Conservation (phyloP, 2,888 invertebrate genomes). For the Drosophila vallismaia region DNA sequence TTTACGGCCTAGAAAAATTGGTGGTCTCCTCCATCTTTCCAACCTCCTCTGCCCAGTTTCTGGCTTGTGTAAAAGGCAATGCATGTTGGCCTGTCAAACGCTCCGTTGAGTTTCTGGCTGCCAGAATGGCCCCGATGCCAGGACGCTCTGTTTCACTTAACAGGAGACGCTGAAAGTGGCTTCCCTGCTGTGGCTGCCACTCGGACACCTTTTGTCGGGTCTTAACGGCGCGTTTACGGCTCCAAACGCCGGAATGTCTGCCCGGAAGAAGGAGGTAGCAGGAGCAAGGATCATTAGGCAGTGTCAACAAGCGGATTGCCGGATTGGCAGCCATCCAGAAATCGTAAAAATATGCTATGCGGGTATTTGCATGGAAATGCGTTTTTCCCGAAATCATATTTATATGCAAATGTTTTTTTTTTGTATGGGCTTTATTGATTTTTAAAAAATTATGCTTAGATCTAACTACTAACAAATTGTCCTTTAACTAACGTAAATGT, state of each 20-base stretch:
- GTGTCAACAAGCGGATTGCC: conserved; percentile 43
- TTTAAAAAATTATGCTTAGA: conserved; percentile 77
- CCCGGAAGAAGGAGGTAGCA: conserved; percentile 21
- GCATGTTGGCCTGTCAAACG: conserved; percentile 74
- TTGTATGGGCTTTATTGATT: conserved; percentile 64
- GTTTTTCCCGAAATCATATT: conserved; percentile 12
- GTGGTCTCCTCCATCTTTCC: not conserved
- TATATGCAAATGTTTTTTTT: conserved; percentile 27
- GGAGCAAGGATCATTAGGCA: conserved; percentile 43
- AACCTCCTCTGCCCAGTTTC: conserved; percentile 7
- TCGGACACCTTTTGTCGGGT: conserved; percentile 44
- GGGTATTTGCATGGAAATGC: conserved; percentile 1
- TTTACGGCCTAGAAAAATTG: conserved; percentile 38
- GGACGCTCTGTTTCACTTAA: conserved; percentile 15
- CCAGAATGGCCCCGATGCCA: not conserved
- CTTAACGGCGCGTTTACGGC: conserved; percentile 42
- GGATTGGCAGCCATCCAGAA: conserved; percentile 34
- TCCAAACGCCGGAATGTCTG: conserved; percentile 38
- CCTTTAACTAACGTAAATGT: conserved; percentile 72
- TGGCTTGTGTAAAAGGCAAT: conserved; percentile 60
- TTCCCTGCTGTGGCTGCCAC: conserved; percentile 38
- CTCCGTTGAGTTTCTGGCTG: conserved; percentile 49
- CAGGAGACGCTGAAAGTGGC: conserved; percentile 35
- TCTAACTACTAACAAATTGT: conserved; percentile 78
- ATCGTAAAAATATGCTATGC: not conserved